Evolutionary conservation across 2,888 invertebrate genomes (phyloP).

Genomic region (Pherbina coryleti): DNA sequence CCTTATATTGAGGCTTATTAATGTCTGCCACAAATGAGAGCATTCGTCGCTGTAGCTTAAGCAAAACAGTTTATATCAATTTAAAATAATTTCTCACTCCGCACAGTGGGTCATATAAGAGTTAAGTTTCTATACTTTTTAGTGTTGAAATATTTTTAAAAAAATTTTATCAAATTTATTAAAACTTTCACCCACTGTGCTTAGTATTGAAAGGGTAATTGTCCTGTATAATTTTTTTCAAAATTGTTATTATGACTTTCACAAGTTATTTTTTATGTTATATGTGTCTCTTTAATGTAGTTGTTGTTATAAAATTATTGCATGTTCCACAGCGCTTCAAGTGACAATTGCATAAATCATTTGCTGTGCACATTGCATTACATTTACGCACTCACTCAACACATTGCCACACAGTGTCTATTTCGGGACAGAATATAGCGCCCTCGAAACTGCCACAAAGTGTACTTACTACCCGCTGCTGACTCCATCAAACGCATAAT

Average conservation of each 20-base stretch:
- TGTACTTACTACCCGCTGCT: not conserved
- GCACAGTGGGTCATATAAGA: not conserved
- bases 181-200: not conserved
- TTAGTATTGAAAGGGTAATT: not conserved
- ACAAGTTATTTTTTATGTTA: not conserved
- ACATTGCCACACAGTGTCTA: constrained; percentile 5
- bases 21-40: constrained; percentile 48
- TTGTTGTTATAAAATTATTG: not conserved
- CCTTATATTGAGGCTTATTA: constrained; percentile 45
- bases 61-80: constrained; percentile 6
- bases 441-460: not conserved
- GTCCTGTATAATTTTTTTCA: not conserved
- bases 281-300: not conserved
- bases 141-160: no score
- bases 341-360: constrained; percentile 35
- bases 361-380: constrained; percentile 3
- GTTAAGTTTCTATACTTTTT: no score
- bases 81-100: not conserved
- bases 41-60: not conserved
- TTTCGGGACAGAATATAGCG: constrained; percentile 1
- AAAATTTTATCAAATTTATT: no score
- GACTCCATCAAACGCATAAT: not conserved
- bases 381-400: constrained; percentile 2
- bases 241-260: constrained; percentile 6
- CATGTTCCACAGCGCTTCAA: not conserved